Evolutionary conservation across 2,888 invertebrate species (phyloP).

Genomic region (Nephrotoma flavescens): DNA sequence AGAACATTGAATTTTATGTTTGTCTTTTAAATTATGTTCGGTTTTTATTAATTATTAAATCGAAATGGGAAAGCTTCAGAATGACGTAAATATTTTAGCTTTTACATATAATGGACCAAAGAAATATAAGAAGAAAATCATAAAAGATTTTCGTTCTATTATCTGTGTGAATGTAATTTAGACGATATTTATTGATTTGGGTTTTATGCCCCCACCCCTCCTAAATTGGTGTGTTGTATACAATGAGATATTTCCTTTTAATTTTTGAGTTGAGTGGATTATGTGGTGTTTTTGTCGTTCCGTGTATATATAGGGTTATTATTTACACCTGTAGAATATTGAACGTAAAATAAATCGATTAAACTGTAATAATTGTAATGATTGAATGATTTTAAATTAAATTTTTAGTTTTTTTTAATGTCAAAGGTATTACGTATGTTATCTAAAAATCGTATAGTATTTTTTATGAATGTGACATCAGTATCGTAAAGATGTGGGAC

Average conservation of each 20-base stretch:
- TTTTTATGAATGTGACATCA: neutral
- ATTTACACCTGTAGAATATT: neutral
- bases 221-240: neutral
- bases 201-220: neutral
- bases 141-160: neutral
- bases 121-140: neutral
- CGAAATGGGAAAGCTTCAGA: neutral
- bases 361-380: neutral
- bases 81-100: neutral
- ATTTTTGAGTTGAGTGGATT: neutral
- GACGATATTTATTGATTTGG: neutral
- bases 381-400: neutral
- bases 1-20: neutral
- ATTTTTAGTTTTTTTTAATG: neutral
- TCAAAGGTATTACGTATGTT: neutral
- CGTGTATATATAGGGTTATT: neutral
- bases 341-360: neutral
- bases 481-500: too few species aligned
- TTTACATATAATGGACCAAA: neutral
- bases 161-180: neutral
- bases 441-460: neutral
- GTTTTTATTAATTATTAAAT: neutral
- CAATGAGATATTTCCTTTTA: neutral
- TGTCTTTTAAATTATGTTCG: neutral
- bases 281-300: neutral